Evolutionary conservation across 2,797 vertebrate species (phyloP).

Genomic region (Bradypus variegatus): DNA sequence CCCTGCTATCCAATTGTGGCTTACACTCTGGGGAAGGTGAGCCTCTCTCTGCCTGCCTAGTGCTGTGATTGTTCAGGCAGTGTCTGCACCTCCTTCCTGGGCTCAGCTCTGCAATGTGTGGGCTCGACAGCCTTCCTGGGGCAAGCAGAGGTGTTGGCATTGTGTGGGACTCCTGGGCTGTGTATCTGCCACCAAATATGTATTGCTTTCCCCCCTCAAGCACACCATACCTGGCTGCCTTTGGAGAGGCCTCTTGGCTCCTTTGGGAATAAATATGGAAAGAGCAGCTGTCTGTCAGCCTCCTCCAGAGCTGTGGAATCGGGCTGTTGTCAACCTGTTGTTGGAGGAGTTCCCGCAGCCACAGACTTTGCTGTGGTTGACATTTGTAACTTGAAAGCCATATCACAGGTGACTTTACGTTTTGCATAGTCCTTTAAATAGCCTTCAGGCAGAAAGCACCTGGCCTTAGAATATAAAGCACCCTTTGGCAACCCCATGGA

Average conservation of each 20-base stretch:
- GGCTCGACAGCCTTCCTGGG: constrained; percentile 27
- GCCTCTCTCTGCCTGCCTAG: neutral
- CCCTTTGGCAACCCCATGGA: neutral
- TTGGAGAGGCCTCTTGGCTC: constrained; percentile 32
- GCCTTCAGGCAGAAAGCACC: neutral
- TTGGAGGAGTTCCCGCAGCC: constrained; percentile 49
- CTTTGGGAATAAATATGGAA: constrained; percentile 34
- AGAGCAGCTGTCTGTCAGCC: constrained; percentile 60
- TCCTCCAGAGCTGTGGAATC: constrained; percentile 18
- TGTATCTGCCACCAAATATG: constrained; percentile 27
- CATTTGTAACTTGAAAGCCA: constrained; percentile 53
- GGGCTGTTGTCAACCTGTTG: constrained; percentile 43
- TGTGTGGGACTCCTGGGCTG: constrained; percentile 13
- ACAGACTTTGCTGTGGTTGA: constrained; percentile 44
- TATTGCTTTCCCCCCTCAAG: neutral
- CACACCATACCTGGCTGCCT: constrained; percentile 17
- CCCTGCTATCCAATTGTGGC: neutral
- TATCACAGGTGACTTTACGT: constrained; percentile 20
- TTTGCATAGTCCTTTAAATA: constrained; percentile 33
- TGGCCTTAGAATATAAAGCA: neutral
- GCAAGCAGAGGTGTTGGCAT: neutral
- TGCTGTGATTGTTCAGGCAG: neutral
- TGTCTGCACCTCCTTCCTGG: neutral
- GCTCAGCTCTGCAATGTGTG: neutral
- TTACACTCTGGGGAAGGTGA: neutral